Percentiles rank a stretch among this genome's conserved stretches.
Evolutionary conservation across 1,140 invertebrate species (phyloP).

Genomic region (Chelonus insularis): DNA sequence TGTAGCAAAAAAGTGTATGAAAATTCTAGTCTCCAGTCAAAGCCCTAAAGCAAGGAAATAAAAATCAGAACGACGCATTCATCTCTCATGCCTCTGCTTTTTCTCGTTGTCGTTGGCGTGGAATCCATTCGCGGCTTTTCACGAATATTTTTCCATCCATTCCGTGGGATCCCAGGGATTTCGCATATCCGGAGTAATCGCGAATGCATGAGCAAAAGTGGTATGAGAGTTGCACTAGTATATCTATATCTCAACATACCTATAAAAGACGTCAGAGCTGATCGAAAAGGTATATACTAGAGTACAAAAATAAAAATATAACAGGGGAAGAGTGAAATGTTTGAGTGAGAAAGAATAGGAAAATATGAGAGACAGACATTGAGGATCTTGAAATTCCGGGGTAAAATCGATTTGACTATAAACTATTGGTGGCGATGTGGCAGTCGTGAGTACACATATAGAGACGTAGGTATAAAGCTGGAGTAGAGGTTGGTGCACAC

Average conservation of each 20-base stretch:
- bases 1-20: not conserved
- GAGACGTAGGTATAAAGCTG: not conserved
- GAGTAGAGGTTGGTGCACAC: not conserved
- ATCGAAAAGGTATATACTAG: conserved; percentile 1
- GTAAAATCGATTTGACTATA: conserved; percentile 30
- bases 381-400: conserved; percentile 21
- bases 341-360: not conserved
- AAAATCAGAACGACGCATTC: conserved; percentile 7
- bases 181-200: conserved; percentile 9
- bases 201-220: conserved; percentile 3
- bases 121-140: conserved; percentile 16
- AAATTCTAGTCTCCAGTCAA: not conserved
- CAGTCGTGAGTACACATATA: not conserved
- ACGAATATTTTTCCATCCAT: conserved; percentile 16
- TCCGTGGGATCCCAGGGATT: not conserved
- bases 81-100: not conserved
- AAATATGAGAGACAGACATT: not conserved
- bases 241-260: too few relatives aligned
- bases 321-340: not conserved
- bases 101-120: not conserved
- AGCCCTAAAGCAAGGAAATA: not conserved
- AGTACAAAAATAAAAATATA: conserved; percentile 7
- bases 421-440: conserved; percentile 11
- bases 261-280: conserved; percentile 1
- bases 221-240: not conserved